Conservation (phyloP, 2,888 invertebrate genomes). For the Drosophila nr. perissopoda region DNA sequence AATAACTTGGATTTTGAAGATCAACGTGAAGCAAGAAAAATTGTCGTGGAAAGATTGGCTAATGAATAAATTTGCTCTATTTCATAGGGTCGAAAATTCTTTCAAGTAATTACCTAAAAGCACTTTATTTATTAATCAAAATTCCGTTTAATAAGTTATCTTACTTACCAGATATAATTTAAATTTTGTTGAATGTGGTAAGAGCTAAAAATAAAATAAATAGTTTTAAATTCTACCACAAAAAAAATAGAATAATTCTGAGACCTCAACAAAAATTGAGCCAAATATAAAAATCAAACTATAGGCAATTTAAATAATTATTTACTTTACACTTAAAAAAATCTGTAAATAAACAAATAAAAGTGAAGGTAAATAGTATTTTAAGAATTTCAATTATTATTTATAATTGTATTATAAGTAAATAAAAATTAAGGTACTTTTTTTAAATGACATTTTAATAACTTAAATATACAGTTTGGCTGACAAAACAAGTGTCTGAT, state of each 20-base stretch:
- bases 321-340: background rate
- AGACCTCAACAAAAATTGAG: background rate
- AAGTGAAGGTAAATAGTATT: background rate
- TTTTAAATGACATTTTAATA: background rate
- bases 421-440: background rate
- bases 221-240: accelerated
- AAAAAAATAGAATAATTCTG: background rate
- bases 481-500: conserved; percentile 1
- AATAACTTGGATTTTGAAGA: background rate
- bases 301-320: background rate
- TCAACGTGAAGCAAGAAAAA: background rate
- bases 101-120: background rate
- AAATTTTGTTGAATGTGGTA: background rate
- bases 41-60: background rate
- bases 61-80: background rate
- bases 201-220: background rate
- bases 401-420: background rate
- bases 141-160: background rate
- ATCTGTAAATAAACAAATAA: background rate
- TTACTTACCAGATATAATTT: background rate
- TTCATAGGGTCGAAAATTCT: background rate
- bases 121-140: background rate
- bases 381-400: background rate
- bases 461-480: background rate
- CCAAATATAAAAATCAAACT: background rate